Evolutionary conservation across 2,797 vertebrate species (phyloP).

Genomic region (Melanotaenia nigrans): DNA sequence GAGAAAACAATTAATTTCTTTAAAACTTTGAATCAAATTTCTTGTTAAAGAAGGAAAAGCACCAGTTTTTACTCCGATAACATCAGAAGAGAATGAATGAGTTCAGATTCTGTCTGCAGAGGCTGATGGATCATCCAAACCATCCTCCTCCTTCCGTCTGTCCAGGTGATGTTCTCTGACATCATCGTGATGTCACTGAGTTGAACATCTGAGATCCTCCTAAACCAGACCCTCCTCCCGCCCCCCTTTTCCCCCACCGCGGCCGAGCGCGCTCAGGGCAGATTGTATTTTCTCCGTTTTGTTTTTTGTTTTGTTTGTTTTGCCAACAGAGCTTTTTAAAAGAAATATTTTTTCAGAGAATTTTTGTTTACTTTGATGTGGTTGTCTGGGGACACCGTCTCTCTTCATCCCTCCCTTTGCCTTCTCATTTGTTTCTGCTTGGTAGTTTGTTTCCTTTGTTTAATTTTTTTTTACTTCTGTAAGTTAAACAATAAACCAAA

Average conservation of each 20-base stretch:
- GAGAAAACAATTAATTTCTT: too few relatives aligned
- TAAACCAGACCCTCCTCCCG: background rate
- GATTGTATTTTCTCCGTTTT: conserved; percentile 67
- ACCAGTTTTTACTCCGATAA: too few relatives aligned
- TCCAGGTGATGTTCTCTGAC: too few relatives aligned
- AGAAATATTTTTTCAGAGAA: conserved; percentile 85
- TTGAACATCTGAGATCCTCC: too few relatives aligned
- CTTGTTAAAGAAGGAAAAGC: too few relatives aligned
- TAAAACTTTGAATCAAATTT: too few relatives aligned
- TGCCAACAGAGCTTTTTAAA: conserved; percentile 86
- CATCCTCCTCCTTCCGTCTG: too few relatives aligned
- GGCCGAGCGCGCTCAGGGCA: conserved; percentile 68
- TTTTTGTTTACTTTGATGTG: conserved; percentile 68
- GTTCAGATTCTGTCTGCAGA: background rate
- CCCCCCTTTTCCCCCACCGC: background rate
- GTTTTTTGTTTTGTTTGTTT: conserved; percentile 69
- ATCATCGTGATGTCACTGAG: conserved; percentile 13
- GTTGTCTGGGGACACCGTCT: conserved; percentile 40
- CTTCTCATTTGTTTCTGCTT: conserved; percentile 7
- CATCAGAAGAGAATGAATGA: background rate
- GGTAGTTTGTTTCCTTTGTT: conserved; percentile 22
- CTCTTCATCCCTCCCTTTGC: background rate
- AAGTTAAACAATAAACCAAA: conserved; percentile 81
- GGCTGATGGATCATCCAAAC: background rate
- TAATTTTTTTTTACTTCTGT: conserved; percentile 89